phyloP scores from a whole-genome alignment of 2,113 vertebrate genomes.

The Dendropsophus ebraccatus region DNA sequence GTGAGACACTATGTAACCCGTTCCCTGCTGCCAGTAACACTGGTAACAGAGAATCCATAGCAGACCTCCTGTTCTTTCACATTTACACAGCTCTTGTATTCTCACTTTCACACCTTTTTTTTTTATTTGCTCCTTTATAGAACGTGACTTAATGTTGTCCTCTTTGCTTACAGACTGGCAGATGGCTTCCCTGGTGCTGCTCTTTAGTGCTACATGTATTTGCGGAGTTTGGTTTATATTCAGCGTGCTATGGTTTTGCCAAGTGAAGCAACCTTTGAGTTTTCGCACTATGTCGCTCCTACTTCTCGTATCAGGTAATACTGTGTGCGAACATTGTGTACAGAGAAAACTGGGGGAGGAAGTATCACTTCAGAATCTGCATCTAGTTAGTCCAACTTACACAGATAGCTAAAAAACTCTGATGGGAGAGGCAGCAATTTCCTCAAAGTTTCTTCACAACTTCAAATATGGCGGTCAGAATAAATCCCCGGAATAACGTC shows the following conservation, averaged over 20 bases:
- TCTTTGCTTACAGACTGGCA: slow-evolving; percentile 75
- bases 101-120: neutral
- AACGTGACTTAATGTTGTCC: neutral
- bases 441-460: no score
- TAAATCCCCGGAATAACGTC: no score
- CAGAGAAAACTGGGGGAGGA: neutral
- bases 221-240: slow-evolving; percentile 77
- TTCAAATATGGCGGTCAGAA: no score
- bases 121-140: neutral
- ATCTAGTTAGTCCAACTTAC: no score
- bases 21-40: no score
- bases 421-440: no score
- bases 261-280: slow-evolving; percentile 73
- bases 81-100: neutral
- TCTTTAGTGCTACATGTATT: slow-evolving; percentile 71
- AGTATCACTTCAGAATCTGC: no score
- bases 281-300: slow-evolving; percentile 77
- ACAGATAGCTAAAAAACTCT: no score
- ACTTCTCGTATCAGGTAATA: slow-evolving; percentile 79
- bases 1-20: no score
- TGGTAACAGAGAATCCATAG: no score
- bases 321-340: neutral
- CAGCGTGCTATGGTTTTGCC: slow-evolving; percentile 77
- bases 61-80: neutral
- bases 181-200: slow-evolving; percentile 78